Percentiles rank a stretch among this genome's conserved stretches.
phyloP scores from a whole-genome alignment of 2,113 vertebrate genomes.

The Mormyrus lacerda region DNA sequence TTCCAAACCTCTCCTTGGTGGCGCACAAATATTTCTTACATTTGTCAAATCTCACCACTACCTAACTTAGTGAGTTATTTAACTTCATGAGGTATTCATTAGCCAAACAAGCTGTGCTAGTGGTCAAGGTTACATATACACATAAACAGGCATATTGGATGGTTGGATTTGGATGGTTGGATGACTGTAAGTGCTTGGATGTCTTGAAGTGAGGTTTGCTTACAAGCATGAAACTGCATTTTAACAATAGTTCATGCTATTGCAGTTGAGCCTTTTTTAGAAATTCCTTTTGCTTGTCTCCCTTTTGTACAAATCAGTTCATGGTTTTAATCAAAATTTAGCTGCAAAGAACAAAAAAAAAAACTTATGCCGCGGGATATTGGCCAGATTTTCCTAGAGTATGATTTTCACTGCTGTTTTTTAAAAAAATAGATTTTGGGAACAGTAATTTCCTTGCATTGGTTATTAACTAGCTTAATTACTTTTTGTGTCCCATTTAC shows the following conservation, averaged over 20 bases:
- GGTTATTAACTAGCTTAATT: not conserved
- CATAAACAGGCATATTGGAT: not conserved
- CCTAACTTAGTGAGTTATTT: not conserved
- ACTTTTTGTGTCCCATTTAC: not conserved
- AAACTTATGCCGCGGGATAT: not conserved
- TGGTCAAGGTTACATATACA: not conserved
- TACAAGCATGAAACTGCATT: no score
- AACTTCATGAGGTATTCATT: not conserved
- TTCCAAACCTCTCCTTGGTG: not conserved
- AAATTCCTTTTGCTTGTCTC: not conserved
- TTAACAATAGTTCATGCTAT: not conserved
- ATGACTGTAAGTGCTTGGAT: not conserved
- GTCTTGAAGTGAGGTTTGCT: not conserved
- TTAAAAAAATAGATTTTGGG: not conserved
- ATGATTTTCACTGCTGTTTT: not conserved
- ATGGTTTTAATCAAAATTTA: not conserved
- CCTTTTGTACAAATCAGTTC: not conserved
- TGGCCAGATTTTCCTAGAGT: not conserved
- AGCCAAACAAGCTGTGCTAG: not conserved
- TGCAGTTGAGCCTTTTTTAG: not conserved
- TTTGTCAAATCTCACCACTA: not conserved
- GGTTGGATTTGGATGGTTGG: not conserved
- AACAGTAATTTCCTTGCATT: not conserved
- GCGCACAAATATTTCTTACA: not conserved
- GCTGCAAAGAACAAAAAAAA: not conserved